Evolutionary conservation across 2,888 invertebrate genomes (phyloP), one percentile per base, ranked within the genome.

Genomic region (Andrena bucephala): DNA sequence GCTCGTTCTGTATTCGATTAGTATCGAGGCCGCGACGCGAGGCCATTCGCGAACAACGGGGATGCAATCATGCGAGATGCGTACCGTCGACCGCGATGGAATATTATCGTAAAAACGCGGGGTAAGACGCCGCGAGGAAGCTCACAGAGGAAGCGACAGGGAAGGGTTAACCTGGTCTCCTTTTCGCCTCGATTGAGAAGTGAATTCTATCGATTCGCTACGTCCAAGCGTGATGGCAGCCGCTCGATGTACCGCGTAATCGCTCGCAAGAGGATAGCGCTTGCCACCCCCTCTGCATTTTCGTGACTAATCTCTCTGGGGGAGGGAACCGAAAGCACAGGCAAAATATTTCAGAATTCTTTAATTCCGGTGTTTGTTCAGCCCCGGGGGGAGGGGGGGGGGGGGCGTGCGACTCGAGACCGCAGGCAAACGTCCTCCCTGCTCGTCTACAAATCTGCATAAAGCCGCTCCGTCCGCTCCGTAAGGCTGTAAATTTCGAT

Each of bases 401-500:
- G 20, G 13, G 13, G 63, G 20, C 66, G 60, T 65, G 72, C 54
- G 59, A 69, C 63, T 31, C 57, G 48, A 69, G 62, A 86, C 85
- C 87, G 33, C 88, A 72, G 74, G 50, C 72, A 75, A 73, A 67
- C 75, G 36, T 63, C 69, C 54, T 74, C 73, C 48, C 57, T 59
- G 33, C 57, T 50, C 48, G 63, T 72, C 63, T 86, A 80, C 80
- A 88, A 88, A 88, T 88, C 87, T 82, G 80, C 82, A 67, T 73
- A 89, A 89, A 85, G 85, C 87, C 81, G 82, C 70, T 77, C 89
- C 86, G 89, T 90, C 90, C 90, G 88, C 89, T 89, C 90, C 87
- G 91, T 90, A 91, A 92, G 91, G 92, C 88, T 90, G 92, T 93
- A 93, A 93, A 93, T 93, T 92, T 85, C 85, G 86, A 87, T 85